Evolutionary conservation across 1,140 invertebrate genomes (phyloP), one percentile per base, ranked within the genome.

Genomic region (Drosophila orosa): DNA sequence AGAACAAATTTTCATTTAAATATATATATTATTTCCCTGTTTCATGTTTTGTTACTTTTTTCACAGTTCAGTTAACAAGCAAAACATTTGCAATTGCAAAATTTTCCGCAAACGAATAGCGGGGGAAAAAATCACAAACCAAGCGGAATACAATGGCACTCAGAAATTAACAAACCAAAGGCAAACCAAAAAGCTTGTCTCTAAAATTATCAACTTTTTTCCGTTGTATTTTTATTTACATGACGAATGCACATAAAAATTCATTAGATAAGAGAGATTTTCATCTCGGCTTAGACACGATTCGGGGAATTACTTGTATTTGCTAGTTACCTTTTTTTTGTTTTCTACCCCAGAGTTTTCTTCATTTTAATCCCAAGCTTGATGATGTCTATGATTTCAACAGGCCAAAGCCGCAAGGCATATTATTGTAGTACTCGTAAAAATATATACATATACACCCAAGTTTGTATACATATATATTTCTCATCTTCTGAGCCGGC

Each of bases 51-150:
- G 22, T 47, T 29, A 22, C 29, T 48, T 57, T 39, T 69, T 68
- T 71, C 52, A 27, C 66, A 72, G 68, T 72, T 72, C 68, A 58
- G 68, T 48, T 72, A 72, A 72, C 68, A 72, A 39, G 65, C 68
- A 72, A 69, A 69, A 71, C 68, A 71, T 72, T 72, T 72, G 56
- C 65, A 71, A 72, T 72, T 72, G 48, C 40, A 71, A 71, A 68
- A 69, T 57, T 71, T 71, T 71, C 65, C 67, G 50, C 67, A 33
- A 71, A 24, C 22, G 17, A 45, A 27, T 25, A 15, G 24, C 44
- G 17, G 27, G 54, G 27, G 13, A 31, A 66, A 66, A 47, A 10
- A 22, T 52, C 48, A 31, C 48, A 40, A 33, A 63, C 65, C 63
- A 56, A 17, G 22, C 22, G 29, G 8, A 61, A 55, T n/a, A 37